Conservation (phyloP, 2,888 invertebrate species). For the Prosapia bicincta region DNA sequence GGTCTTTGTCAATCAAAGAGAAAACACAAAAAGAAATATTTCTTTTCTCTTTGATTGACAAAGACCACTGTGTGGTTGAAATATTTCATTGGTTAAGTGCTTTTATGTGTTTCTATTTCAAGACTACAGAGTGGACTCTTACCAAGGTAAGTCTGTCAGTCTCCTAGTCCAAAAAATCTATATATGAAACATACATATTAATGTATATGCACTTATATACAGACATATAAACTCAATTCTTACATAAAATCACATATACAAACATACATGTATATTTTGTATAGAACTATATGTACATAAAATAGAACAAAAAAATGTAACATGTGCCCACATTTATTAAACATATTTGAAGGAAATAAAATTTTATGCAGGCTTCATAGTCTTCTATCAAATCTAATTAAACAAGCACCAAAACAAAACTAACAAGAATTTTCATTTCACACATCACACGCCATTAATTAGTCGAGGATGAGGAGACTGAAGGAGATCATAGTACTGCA, state of each 20-base stretch:
- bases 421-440: not conserved
- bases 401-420: not conserved
- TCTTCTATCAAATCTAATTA: not conserved
- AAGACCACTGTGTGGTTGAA: no score
- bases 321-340: not conserved
- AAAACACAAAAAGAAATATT: no score
- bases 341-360: not conserved
- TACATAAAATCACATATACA: not conserved
- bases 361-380: not conserved
- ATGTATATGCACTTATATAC: not conserved
- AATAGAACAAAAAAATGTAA: not conserved
- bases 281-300: not conserved
- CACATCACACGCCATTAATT: not conserved
- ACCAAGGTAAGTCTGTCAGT: no score
- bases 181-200: not conserved
- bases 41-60: no score
- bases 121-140: no score
- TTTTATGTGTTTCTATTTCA: no score
- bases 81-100: no score
- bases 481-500: slow-evolving; percentile 82
- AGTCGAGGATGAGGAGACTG: slow-evolving; percentile 54
- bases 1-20: no score
- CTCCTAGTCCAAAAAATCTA: no score
- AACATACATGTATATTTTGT: not conserved
- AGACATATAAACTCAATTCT: not conserved